These are phyloP conservation scores for Candidula unifasciata DNA, from an alignment of 2,888 invertebrate genomes.

Conservation along the genomic window DNA sequence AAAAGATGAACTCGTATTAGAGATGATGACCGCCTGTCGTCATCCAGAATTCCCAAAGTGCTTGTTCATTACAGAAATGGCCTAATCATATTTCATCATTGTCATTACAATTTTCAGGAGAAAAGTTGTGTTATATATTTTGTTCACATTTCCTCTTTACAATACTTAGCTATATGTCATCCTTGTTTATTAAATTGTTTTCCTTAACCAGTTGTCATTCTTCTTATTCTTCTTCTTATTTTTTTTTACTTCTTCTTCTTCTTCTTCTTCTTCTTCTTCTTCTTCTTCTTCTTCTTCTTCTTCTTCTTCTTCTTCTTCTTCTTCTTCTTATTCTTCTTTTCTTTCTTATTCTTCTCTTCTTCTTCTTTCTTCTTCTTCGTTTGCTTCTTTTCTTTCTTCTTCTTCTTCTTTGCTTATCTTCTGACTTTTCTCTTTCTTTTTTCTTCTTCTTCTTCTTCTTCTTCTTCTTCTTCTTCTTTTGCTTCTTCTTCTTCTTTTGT, in stretches of 20 bases:
- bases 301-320: slow-evolving; percentile 21
- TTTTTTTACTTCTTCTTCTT: slow-evolving; percentile 32
- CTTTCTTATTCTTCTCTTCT: background rate
- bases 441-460: background rate
- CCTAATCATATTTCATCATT: too few relatives aligned
- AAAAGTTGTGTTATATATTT: too few relatives aligned
- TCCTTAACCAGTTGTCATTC: background rate
- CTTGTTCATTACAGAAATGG: too few relatives aligned
- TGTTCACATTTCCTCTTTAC: too few relatives aligned
- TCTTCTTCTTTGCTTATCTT: background rate
- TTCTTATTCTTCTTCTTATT: background rate
- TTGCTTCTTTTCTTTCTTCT: background rate
- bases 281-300: slow-evolving; percentile 14
- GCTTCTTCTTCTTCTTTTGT: background rate
- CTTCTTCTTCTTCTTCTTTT: background rate
- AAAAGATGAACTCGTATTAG: too few relatives aligned
- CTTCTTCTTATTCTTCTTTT: slow-evolving; percentile 8
- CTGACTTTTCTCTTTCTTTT: background rate
- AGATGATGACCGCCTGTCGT: too few relatives aligned
- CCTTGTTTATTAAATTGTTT: too few relatives aligned
- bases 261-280: slow-evolving; percentile 20
- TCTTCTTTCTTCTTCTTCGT: background rate
- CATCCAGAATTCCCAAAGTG: too few relatives aligned
- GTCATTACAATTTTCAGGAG: too few relatives aligned
- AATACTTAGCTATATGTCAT: too few relatives aligned